Percentiles rank a stretch among this genome's conserved stretches.
Evolutionary conservation across 2,113 vertebrate genomes (phyloP).

Genomic region (Urocitellus parryii): DNA sequence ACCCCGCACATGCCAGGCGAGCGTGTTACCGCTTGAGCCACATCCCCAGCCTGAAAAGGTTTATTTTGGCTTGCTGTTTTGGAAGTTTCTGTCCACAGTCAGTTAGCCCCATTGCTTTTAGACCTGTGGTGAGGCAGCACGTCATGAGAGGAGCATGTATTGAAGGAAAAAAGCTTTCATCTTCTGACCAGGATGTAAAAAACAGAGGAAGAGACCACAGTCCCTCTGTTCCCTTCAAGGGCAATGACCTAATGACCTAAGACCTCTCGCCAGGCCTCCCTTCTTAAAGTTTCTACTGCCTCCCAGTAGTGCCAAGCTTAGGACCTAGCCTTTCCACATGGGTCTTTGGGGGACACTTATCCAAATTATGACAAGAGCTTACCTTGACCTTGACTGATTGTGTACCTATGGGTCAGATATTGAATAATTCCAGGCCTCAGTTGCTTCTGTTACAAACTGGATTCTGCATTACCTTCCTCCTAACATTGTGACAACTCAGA

Average conservation of each 20-base stretch:
- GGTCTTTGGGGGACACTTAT: not conserved
- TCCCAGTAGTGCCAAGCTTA: not conserved
- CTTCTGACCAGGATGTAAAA: not conserved
- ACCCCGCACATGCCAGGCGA: too few species aligned
- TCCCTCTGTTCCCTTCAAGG: not conserved
- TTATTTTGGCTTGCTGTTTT: not conserved
- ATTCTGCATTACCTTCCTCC: not conserved
- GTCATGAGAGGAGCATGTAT: not conserved
- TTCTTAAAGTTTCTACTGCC: not conserved
- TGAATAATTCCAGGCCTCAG: not conserved
- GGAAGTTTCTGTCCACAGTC: not conserved
- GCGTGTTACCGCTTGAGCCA: too few species aligned
- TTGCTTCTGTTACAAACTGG: not conserved
- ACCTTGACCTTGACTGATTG: not conserved
- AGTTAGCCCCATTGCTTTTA: not conserved
- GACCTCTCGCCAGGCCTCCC: not conserved
- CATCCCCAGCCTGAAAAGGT: not conserved
- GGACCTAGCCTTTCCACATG: not conserved
- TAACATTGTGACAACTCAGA: not conserved
- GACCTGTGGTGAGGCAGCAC: not conserved
- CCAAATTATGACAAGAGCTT: not conserved
- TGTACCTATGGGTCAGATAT: rapidly evolving
- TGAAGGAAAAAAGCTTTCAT: not conserved
- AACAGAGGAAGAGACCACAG: too few species aligned
- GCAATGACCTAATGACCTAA: not conserved